Conservation (phyloP, 1,140 invertebrate species). For the Helicorthomorpha holstii region DNA sequence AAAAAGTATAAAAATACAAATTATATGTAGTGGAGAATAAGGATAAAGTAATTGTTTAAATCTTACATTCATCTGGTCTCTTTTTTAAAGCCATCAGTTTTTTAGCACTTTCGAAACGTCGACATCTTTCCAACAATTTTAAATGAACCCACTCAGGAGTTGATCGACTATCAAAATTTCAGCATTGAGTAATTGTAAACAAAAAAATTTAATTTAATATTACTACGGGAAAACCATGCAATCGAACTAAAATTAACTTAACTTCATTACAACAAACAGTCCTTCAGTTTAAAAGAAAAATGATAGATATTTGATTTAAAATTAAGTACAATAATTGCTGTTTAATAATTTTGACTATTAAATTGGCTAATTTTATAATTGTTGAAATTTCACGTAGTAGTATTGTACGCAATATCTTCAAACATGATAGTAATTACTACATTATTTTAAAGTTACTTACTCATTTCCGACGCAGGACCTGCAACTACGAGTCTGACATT, state of each 20-base stretch:
- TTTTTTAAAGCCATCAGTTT: background rate
- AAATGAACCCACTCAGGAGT: background rate
- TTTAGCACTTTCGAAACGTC: background rate
- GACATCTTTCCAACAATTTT: background rate
- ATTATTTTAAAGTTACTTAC: background rate
- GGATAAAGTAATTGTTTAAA: background rate
- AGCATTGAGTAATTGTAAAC: background rate
- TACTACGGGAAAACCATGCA: background rate
- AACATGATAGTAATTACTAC: background rate
- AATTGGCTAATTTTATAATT: background rate
- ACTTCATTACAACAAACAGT: background rate
- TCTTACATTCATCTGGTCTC: background rate
- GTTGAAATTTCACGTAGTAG: background rate
- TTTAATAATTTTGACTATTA: background rate
- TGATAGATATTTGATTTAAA: background rate
- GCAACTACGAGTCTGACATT: background rate
- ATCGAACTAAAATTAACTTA: background rate
- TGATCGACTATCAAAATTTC: background rate
- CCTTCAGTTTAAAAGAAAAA: background rate
- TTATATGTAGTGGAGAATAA: no score
- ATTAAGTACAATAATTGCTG: background rate
- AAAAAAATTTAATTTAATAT: background rate
- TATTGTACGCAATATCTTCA: background rate
- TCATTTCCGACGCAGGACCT: background rate
- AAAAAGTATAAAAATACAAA: no score